Evolutionary conservation across 2,888 invertebrate genomes (phyloP), one percentile per base, ranked within the genome.

Genomic region (Leptinotarsa peninsularis): DNA sequence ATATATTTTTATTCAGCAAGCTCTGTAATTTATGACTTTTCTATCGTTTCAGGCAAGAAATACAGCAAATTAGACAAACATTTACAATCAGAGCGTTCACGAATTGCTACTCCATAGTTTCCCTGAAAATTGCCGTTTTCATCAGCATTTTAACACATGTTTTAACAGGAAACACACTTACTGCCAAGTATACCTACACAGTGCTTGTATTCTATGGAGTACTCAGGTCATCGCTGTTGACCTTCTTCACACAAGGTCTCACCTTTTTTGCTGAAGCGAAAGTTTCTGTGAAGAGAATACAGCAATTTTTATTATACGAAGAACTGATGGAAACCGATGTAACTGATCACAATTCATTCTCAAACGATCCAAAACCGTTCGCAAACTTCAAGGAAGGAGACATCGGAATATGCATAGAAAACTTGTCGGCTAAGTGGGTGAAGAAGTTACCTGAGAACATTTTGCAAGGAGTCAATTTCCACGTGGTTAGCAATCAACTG

Each of bases 101-200:
- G 17, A 89, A 91, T 33, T 92, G 93, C 0, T 85, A 91, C 78
- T 86, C 91, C 83, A 93, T 96, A 66, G 96, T 95, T 85, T 94
- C 96, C 0, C 94, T 95, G 83, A 93, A 96, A 79, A 91, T 95
- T 58, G 94, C 96, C 1, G 90, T 96, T 17, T 95, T 94, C 85
- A 91, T 95, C 72, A 95, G 95, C 3, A 91, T 97, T 69, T 89
- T 95, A 52, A 91, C 93, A 0, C 95, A 93, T 84, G 93, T 94
- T 14, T 88, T 95, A 1, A 88, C 92, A 78, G 94, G 93, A 33
- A 83, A 89, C 74, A 80, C 78, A 14, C 83, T 90, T 78, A 88
- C 88, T 13, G 90, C 92, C 0, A 92, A 92, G 72, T 91, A 93
- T 84, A 93, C 94, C 0, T 95, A 94, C 86, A 93, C 94, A 0